These are phyloP conservation scores for Meiosimyza decipiens DNA, from an alignment of 2,888 invertebrate species.

Conservation along the genomic window DNA sequence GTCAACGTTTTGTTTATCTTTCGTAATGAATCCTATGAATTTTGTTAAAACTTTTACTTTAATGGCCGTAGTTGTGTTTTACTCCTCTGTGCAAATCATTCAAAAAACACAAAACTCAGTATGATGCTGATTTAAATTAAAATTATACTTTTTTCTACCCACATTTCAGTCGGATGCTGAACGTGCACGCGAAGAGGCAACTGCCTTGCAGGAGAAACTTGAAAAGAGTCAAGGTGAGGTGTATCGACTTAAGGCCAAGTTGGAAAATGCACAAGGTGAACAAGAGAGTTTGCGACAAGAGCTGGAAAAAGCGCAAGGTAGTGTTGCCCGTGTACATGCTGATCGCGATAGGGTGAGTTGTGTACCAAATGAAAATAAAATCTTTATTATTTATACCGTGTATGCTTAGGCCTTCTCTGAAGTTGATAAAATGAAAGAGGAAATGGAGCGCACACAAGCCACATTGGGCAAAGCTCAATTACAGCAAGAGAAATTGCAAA, in stretches of 20 bases:
- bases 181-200: slow-evolving; percentile 83
- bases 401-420: slow-evolving; percentile 75
- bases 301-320: slow-evolving; percentile 85
- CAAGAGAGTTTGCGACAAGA: slow-evolving; percentile 93
- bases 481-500: slow-evolving; percentile 92
- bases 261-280: slow-evolving; percentile 95
- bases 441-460: slow-evolving; percentile 88
- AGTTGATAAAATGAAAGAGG: slow-evolving; percentile 87
- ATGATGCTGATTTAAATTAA: not conserved
- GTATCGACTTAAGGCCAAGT: slow-evolving; percentile 90
- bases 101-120: not conserved
- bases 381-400: not conserved
- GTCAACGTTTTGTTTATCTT: slow-evolving; percentile 5
- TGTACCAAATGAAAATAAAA: not conserved
- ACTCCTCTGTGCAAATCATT: slow-evolving; percentile 34
- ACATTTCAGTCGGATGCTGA: slow-evolving; percentile 78
- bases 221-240: slow-evolving; percentile 96
- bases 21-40: not conserved
- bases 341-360: slow-evolving; percentile 80
- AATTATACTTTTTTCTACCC: slow-evolving; percentile 23
- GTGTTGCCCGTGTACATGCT: slow-evolving; percentile 85
- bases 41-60: slow-evolving; percentile 13
- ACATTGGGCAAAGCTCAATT: slow-evolving; percentile 91
- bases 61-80: slow-evolving; percentile 33
- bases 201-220: slow-evolving; percentile 88